Evolutionary conservation across 1,140 invertebrate species (phyloP).

Genomic region (Platorchestia sp.): DNA sequence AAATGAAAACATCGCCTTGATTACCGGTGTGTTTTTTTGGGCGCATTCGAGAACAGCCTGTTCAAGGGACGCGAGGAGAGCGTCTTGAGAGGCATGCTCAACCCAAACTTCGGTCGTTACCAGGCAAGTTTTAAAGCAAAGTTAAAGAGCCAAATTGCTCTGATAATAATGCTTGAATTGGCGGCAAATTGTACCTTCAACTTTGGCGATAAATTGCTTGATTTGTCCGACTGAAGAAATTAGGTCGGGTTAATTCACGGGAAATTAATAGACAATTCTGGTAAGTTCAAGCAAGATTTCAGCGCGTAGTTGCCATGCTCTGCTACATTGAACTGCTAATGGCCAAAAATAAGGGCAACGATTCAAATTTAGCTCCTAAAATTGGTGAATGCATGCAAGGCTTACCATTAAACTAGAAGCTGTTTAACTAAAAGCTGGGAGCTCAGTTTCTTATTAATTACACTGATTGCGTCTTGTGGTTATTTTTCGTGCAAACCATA

Average conservation of each 20-base stretch:
- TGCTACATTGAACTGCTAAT: not conserved
- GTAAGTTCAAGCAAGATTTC: not conserved
- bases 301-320: not conserved
- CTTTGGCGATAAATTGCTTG: conserved; percentile 9
- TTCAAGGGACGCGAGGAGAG: not conserved
- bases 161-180: conserved; percentile 50
- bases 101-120: conserved; percentile 10
- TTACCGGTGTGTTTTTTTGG: not conserved
- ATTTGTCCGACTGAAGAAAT: not conserved
- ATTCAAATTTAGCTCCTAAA: not conserved
- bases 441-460: not conserved
- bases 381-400: not conserved
- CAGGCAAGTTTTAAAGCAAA: not conserved
- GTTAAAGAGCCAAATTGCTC: conserved; percentile 33
- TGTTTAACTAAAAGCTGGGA: not conserved
- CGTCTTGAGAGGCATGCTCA: not conserved
- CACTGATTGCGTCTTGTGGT: not conserved
- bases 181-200: conserved; percentile 40
- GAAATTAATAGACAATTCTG: not conserved
- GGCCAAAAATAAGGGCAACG: not conserved
- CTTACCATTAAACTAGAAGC: not conserved
- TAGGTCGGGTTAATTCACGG: not conserved
- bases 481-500: not conserved
- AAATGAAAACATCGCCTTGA: not conserved
- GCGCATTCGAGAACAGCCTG: not conserved